Conservation (phyloP, 2,113 vertebrate species). For the Amphilophus citrinellus region DNA sequence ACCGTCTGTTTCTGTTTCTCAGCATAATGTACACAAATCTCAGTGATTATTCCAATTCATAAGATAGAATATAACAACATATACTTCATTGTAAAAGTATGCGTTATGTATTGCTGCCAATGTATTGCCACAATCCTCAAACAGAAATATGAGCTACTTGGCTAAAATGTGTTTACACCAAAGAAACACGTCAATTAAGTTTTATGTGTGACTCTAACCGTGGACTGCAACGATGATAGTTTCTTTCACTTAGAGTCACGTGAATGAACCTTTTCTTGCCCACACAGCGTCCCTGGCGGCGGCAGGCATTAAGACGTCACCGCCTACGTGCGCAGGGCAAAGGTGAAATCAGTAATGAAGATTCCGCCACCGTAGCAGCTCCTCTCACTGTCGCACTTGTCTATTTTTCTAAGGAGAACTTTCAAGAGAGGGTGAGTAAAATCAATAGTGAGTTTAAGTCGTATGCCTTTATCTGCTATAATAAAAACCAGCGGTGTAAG, state of each 20-base stretch:
- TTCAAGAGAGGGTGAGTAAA: constrained; percentile 59
- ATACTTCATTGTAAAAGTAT: neutral
- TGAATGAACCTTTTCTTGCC: neutral
- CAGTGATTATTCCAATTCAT: neutral
- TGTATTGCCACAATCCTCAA: neutral
- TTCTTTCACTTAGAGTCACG: neutral
- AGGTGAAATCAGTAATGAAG: constrained; percentile 72
- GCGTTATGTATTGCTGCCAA: neutral
- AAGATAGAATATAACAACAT: neutral
- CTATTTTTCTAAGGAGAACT: constrained; percentile 59
- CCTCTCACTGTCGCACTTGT: constrained; percentile 68
- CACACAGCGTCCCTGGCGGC: constrained; percentile 31
- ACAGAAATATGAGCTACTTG: neutral
- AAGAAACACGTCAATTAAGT: neutral
- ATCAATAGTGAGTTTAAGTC: neutral
- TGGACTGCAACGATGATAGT: neutral
- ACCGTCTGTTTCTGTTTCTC: neutral
- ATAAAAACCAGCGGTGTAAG: neutral
- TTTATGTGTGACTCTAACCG: neutral
- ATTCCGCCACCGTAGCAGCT: constrained; percentile 60
- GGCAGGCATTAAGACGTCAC: neutral
- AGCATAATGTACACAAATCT: neutral
- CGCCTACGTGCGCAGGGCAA: constrained; percentile 54
- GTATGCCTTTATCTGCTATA: neutral
- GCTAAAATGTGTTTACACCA: neutral